Evolutionary conservation across 2,888 invertebrate species (phyloP), one percentile per base, ranked within the genome.

Genomic region (Bugulina stolonifera): DNA sequence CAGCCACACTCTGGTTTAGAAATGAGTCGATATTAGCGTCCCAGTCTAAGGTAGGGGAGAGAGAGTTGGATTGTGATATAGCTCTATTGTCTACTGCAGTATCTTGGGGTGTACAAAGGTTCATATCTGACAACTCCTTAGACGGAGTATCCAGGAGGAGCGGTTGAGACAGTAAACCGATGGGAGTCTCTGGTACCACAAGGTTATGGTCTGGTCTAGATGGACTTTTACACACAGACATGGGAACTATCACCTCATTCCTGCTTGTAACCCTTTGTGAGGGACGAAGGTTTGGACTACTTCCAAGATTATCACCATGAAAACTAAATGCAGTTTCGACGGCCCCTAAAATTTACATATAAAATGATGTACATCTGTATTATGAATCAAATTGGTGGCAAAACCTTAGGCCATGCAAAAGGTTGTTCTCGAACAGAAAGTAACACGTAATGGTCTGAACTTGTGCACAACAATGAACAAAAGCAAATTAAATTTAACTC

Each of bases 1-100:
- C 43, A 10, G 43, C 5, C 10, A 43, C 18, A 10, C 18, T 5
- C 43, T 43, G 43, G 43, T 64, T 64, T 3, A 64, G 32, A 34
- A 64, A 64, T 10, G 64, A 64, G 27, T 27, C 18, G 5, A 64
- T n/a, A 25, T 22, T 25, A 3, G 5, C 2, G n/a, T 64, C 64
- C 64, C 64, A 64, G 29, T 64, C 29, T 32, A 64, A 27, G 5
- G 64, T 34, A 14, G 64, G 64, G 18, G 64, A 64, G 2, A 18
- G 5, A 32, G 64, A 32, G 18, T 64, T 10, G 5, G 64, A 32
- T 64, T 5, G n/a, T 14, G 43, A 10, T 43, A 43, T 43, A 10
- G 5, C 18, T 43, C 18, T 18, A 5, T 18, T 18, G 18, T 43
- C 10, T 10, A 43, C 18, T 10, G 5, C 10, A 10, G 43, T 10